Base-by-base conservation (phyloP, 1,140 invertebrate genomes). In the Listronotus oregonensis region DNA sequence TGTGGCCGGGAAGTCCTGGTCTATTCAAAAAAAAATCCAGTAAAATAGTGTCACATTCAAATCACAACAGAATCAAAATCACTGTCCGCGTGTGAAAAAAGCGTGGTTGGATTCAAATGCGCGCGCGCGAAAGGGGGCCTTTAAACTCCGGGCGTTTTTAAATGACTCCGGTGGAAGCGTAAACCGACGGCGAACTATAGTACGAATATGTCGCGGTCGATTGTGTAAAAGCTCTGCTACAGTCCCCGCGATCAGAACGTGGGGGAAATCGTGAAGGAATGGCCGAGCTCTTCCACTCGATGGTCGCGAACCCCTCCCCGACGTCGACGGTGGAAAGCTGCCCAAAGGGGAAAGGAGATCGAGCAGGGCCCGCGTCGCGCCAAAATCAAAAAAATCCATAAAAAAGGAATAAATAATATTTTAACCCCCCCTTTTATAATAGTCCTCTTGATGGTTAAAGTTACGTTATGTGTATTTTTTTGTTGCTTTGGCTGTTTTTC, bases 361-460 rank as follows among this genome's bases (percentile, higher is more conserved):
- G n/a, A 44, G 56, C 62, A 55, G 69, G 76, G 70, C 77, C 77
- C 77, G 78, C 78, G 78, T 76, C 78, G 78, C 74, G 74, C 72
- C 69, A 34, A 32, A 78, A 78, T 79, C 76, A 76, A 75, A 77
- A 78, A 79, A 78, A 79, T 79, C 77, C 76, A 78, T 77, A 75
- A 75, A 78, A 78, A 79, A 77, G 71, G 76, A 76, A 78, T 78
- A 77, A 77, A 79, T 78, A 77, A 75, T 77, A 73, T 64, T 63
- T 31, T 66, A 27, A 37, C 31, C 31, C 0, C 34, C 51, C 51
- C 51, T 54, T 37, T 54, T 54, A 32, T 54, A 54, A 54, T 54
- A 39, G 51, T 54, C 51, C 51, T 32, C 51, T 54, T 54, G 51
- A 52, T 31, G 50, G 50, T 52, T 9, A 34, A 52, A 52, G 21